Base-by-base conservation (phyloP, 2,113 vertebrate genomes). In the Hippocampus guttulatus region DNA sequence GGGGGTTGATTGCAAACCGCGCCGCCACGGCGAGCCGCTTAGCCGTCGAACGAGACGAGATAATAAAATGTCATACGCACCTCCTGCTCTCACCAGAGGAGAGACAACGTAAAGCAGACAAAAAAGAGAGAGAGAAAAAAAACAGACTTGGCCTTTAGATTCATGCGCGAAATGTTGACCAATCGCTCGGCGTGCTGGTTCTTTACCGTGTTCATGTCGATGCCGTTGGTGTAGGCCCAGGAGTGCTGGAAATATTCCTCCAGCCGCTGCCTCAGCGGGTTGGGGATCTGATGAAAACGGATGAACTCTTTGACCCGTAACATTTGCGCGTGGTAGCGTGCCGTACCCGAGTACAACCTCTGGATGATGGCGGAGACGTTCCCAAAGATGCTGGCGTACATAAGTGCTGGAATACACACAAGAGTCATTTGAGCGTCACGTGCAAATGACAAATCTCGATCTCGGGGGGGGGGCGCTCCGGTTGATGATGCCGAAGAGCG, bases 361-460 rank as follows among this genome's bases (percentile, higher is more conserved):
- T 99, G 97, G 92, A 99, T 99, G 92, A 99, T 99, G 90, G 97
- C 97, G 67, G 97, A 99, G 55, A 99, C 97, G 3, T 99, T 99
- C 66, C 97, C 97, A 84, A 99, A 99, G 89, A 99, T 99, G 85
- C 97, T 99, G 89, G 97, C 97, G 5, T 99, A 99, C 97, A 99
- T 99, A 81, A 99, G 86, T 63, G 97, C 97, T 99, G 89, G 49
- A 90, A 91, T 82, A 85, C 38, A 84, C 43, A 80, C 14, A 65
- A 10, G 27, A 12, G 15, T 25, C 12, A 15, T 58, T 38, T 38
- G 33, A 38, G 33, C 33, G 5, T 6, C 33, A 38, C 33, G 5
- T 38, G 33, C 33, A 38, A 38, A 38, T 6, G 5, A 38, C 5
- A 38, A 38, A 38, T 38, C 33, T 38, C 33, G 33, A 38, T 38